phyloP scores from a whole-genome alignment of 2,113 vertebrate genomes.

The Strix aluco region DNA sequence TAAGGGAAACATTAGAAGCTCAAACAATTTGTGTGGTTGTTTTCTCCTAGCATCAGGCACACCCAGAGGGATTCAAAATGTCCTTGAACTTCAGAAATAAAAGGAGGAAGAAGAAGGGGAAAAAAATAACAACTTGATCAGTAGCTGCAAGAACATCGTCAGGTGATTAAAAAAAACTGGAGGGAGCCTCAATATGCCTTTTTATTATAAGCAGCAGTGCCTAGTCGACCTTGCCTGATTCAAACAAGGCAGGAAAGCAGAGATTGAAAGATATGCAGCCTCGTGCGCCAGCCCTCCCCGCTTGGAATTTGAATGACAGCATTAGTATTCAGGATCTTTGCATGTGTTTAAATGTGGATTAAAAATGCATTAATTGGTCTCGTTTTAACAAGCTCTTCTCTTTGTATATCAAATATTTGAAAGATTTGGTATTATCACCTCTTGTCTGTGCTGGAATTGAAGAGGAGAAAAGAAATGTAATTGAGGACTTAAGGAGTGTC shows the following conservation, averaged over 20 bases:
- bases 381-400: conserved; percentile 66
- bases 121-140: not conserved
- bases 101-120: not conserved
- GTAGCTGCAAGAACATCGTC: not conserved
- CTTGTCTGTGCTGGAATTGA: conserved; percentile 51
- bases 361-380: conserved; percentile 73
- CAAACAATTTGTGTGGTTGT: not conserved
- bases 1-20: not conserved
- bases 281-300: not conserved
- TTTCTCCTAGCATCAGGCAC: not conserved
- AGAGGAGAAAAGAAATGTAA: conserved; percentile 60
- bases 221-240: not conserved
- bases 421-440: conserved; percentile 62
- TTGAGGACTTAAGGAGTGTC: conserved; percentile 48
- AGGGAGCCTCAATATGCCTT: not conserved
- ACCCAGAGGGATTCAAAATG: not conserved
- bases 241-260: not conserved
- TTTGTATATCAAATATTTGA: conserved; percentile 73
- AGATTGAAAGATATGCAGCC: conserved; percentile 31
- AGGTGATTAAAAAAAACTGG: not conserved
- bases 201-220: not conserved
- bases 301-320: conserved; percentile 24
- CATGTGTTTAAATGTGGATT: conserved; percentile 69
- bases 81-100: conserved; percentile 11
- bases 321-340: conserved; percentile 68